These are phyloP conservation scores for Mimachlamys varia DNA, from an alignment of 2,888 invertebrate species.

Conservation along the genomic window DNA sequence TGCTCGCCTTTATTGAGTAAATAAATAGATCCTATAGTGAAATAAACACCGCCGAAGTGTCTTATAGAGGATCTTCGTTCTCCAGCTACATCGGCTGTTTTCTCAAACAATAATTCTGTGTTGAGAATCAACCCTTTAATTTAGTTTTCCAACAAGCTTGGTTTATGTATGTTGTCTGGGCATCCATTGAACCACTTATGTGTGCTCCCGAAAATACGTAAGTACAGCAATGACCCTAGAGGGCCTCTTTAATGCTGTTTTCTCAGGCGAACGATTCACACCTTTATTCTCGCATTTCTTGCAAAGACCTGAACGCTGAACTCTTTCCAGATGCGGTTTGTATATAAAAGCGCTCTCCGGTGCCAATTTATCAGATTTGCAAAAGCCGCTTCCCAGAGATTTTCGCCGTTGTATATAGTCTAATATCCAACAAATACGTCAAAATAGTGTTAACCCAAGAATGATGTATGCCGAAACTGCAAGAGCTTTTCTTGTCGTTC, in stretches of 20 bases:
- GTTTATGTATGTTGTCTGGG: slow-evolving; percentile 43
- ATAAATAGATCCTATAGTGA: not conserved
- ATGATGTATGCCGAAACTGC: slow-evolving; percentile 8
- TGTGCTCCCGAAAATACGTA: slow-evolving; percentile 14
- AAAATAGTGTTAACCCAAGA: slow-evolving; percentile 22
- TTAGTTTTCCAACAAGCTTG: slow-evolving; percentile 51
- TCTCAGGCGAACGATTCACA: not conserved
- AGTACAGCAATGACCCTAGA: slow-evolving; percentile 9
- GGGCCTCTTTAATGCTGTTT: slow-evolving; percentile 22
- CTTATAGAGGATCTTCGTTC: not conserved
- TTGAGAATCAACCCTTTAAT: slow-evolving; percentile 53
- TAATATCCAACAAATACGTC: slow-evolving; percentile 7
- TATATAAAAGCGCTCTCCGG: slow-evolving; percentile 49
- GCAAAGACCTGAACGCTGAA: slow-evolving; percentile 31
- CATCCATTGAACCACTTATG: not conserved
- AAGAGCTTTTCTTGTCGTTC: slow-evolving; percentile 22
- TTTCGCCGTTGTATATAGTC: slow-evolving; percentile 5
- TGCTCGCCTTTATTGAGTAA: slow-evolving; percentile 27
- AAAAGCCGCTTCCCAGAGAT: slow-evolving; percentile 34
- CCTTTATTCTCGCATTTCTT: slow-evolving; percentile 22
- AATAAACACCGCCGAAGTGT: not conserved
- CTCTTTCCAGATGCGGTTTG: slow-evolving; percentile 50
- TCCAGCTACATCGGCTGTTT: slow-evolving; percentile 42
- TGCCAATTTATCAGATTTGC: slow-evolving; percentile 50
- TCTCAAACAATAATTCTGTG: slow-evolving; percentile 52